Evolutionary conservation across 1,140 invertebrate genomes (phyloP).

Genomic region (Anoplolepis gracilipes): DNA sequence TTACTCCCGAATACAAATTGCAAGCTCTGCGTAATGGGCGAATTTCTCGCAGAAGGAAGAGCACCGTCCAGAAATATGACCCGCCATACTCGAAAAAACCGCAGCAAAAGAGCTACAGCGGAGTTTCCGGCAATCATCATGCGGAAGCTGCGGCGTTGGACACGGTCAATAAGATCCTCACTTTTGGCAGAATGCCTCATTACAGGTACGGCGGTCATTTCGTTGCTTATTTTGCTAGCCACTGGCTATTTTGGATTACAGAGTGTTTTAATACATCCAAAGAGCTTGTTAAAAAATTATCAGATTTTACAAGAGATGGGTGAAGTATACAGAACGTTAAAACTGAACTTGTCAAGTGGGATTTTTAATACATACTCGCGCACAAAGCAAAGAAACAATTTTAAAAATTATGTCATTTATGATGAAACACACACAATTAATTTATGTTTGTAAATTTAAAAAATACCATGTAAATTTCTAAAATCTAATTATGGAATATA

Average conservation of each 20-base stretch:
- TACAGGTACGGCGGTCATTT: slow-evolving; percentile 89
- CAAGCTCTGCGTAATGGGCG: slow-evolving; percentile 52
- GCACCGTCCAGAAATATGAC: slow-evolving; percentile 94
- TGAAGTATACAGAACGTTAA: neutral
- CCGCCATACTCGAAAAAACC: slow-evolving; percentile 94
- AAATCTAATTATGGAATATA: neutral
- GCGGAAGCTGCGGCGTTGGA: slow-evolving; percentile 91
- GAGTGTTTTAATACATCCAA: slow-evolving; percentile 8
- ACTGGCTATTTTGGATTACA: neutral
- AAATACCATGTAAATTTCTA: neutral
- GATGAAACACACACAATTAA: neutral
- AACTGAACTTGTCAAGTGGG: neutral
- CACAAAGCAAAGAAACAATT: neutral
- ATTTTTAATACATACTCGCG: neutral
- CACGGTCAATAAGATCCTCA: slow-evolving; percentile 91
- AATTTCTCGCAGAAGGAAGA: slow-evolving; percentile 90
- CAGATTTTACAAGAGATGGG: neutral
- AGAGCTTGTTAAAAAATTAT: neutral
- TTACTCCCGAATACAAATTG: neutral
- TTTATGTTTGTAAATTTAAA: neutral
- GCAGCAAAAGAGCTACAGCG: slow-evolving; percentile 90
- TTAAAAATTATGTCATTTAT: neutral
- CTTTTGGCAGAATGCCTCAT: slow-evolving; percentile 91
- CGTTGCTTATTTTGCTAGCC: slow-evolving; percentile 38
- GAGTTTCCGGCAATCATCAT: slow-evolving; percentile 86